A percentile compares a stretch with the other conserved stretches of the same genome.
These are phyloP conservation scores for Drosophila ficusphila DNA, from an alignment of 1,140 invertebrate species.

Conservation along the genomic window DNA sequence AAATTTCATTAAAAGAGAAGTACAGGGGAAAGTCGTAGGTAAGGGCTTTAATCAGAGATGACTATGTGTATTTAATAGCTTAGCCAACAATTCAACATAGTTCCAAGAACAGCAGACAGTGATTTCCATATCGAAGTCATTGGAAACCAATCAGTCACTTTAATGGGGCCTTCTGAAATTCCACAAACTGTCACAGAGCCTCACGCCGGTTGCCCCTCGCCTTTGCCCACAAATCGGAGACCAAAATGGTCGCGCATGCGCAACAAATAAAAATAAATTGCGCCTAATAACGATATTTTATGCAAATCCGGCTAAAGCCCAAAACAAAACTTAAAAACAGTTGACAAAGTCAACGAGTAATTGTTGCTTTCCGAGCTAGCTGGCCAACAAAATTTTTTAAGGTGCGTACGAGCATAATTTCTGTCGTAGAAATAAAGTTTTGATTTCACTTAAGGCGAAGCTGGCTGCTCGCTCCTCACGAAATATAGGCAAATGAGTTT, in stretches of 20 bases:
- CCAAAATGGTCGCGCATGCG: constrained; percentile 76
- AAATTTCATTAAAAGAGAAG: neutral
- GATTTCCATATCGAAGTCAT: constrained; percentile 14
- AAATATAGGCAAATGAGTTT: constrained; percentile 60
- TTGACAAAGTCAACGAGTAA: constrained; percentile 22
- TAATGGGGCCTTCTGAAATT: constrained; percentile 53
- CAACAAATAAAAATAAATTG: constrained; percentile 75
- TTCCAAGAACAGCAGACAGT: constrained; percentile 13
- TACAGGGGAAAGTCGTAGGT: too few relatives aligned
- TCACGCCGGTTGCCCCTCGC: neutral
- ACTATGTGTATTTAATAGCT: neutral
- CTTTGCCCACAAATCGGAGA: neutral
- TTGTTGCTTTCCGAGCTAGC: neutral
- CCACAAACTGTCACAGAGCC: constrained; percentile 25
- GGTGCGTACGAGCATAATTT: constrained; percentile 58
- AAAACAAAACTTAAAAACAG: constrained; percentile 25
- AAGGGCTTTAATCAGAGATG: too few relatives aligned
- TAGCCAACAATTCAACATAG: neutral
- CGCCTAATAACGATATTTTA: constrained; percentile 75
- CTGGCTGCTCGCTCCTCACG: neutral
- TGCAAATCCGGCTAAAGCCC: constrained; percentile 60
- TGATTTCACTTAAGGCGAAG: constrained; percentile 58
- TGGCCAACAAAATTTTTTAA: constrained; percentile 43
- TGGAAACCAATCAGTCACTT: constrained; percentile 20
- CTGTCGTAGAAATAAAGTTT: constrained; percentile 54